Evolutionary conservation across 2,797 vertebrate genomes (phyloP), one percentile per base, ranked within the genome.

Genomic region (Peromyscus melanophrys): DNA sequence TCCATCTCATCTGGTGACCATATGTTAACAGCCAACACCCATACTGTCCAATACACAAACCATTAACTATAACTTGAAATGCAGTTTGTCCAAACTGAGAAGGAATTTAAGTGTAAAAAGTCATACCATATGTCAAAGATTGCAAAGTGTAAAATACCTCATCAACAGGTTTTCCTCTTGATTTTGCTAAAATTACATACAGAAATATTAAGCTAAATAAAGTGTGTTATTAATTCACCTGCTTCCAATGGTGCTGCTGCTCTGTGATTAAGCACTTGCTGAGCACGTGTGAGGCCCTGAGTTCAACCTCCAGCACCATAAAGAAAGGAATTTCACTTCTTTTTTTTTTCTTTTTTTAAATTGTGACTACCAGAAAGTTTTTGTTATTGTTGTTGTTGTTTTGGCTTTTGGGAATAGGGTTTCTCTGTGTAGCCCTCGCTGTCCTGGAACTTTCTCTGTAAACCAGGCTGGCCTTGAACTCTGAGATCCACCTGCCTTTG

Each of bases 191-290:
- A 92, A 69, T 71, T 61, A 75, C 23, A 83, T 55, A 61, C 31
- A 16, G 43, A 81, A 89, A 95, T 67, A 86, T 1, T 46, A 40
- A 67, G 14, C 73, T 94, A 91, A 82, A 92, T 89, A 85, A 69
- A 91, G 71, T 76, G 71, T 1, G 85, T 43, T 69, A 69, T 49
- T 81, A 73, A 71, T 43, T 69, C 29, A 73, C 37, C 34, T 81
- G 19, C n/a, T 69, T 77, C 61, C 23, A 49, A 25, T 21, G 13
- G 9, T 21, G 14, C 40, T 8, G 1, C 49, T 19, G 14, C 57
- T 52, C 7, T 5, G 27, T 27, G 43, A 13, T 19, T 65, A 31
- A 65, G 27, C 19, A 40, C 34, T 52, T 61, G 57, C 29, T 59
- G 0, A 75, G 40, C 29, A 84, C 16, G 0, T 1, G 9, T 19